Evolutionary conservation across 2,888 invertebrate species (phyloP), one percentile per base, ranked within the genome.

Genomic region (Netelia fuscicornis): DNA sequence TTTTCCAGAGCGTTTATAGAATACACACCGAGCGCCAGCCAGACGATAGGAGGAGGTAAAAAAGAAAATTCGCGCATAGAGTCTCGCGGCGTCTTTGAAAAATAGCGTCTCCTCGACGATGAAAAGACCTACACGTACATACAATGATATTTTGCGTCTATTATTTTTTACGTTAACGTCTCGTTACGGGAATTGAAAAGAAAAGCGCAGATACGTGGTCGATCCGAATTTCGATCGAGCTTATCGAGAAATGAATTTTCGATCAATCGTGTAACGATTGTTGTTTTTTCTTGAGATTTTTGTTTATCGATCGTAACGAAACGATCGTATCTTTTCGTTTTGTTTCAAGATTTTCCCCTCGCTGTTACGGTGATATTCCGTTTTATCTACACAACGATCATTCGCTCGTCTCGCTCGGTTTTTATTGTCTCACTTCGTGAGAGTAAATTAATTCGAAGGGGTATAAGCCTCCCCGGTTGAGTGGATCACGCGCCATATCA

Each of bases 1-100:
- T 72, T 78, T 70, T 56, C 84, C 81, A 77, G 77, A 81, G 81
- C 81, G 80, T 84, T 84, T 84, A 84, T 84, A 74, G 81, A 81
- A 84, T 84, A 81, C 81, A 77, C 68, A 58, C 17, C 62, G 56
- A 48, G 64, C 25, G 20, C 30, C 23, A 58, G 80, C 67, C 67
- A 62, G 77, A 77, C 62, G 62, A 11, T 1, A 2, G 62, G 48
- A 54, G 65, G 56, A 5, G 30, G 30, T 30, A 30, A 30, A 30
- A 30, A 68, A 81, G 81, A 84, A 52, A 20, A 78, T 62, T 78
- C 30, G 60, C 81, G 81, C 68, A 25, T 52, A 72, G 68, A 76
- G 30, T 20, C 52, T 77, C 77, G 77, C 78, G 30, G 8, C 13
- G 20, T 56, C 56, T 30, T 8, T 8, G 8, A 48, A 48, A 67